Evolutionary conservation across 2,113 vertebrate species (phyloP).

Genomic region (Erinaceus europaeus): DNA sequence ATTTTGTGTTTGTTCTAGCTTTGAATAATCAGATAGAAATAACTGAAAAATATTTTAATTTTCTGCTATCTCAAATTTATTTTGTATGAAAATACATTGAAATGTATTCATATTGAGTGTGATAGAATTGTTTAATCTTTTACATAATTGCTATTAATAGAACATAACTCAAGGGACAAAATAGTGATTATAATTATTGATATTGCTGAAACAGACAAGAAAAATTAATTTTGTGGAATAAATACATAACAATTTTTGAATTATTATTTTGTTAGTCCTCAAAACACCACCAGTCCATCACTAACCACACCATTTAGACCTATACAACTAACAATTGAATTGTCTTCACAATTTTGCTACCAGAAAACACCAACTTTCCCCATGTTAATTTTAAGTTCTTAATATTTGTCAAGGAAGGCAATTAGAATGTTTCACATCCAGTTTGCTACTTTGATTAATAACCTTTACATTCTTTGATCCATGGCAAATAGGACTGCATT

Average conservation of each 20-base stretch:
- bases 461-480: background rate
- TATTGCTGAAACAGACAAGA: background rate
- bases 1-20: background rate
- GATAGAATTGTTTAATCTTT: background rate
- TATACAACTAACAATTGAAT: slow-evolving; percentile 9
- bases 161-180: background rate
- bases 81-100: slow-evolving; percentile 9
- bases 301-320: background rate
- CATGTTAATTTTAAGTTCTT: background rate
- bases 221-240: slow-evolving; percentile 10
- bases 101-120: background rate
- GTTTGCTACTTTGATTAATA: background rate
- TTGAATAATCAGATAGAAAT: background rate
- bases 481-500: background rate
- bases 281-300: background rate
- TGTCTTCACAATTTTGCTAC: background rate
- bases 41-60: background rate
- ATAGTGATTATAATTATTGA: slow-evolving; percentile 15
- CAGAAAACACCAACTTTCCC: background rate
- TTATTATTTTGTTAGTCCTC: slow-evolving; percentile 3
- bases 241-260: background rate
- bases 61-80: background rate
- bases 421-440: background rate
- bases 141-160: background rate
- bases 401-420: background rate